Percentiles rank a stretch among this genome's conserved stretches.
Conservation (phyloP, 2,888 invertebrate species). For the Amblyjoppa fuscipennis region DNA sequence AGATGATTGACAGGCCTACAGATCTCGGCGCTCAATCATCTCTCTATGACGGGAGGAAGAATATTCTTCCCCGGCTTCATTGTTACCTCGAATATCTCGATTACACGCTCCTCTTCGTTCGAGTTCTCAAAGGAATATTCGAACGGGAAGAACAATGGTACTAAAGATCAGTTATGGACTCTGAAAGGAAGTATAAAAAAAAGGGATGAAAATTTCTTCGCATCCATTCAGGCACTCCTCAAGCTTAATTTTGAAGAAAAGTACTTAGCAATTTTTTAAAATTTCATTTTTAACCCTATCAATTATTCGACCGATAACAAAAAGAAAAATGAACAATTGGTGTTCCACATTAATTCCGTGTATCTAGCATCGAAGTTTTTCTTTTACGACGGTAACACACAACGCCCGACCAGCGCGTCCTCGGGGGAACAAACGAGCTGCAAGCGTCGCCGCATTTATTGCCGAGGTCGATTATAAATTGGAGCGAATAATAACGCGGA, state of each 20-base stretch:
- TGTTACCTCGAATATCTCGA: conserved; percentile 57
- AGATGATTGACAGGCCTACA: conserved; percentile 74
- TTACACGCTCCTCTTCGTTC: conserved; percentile 30
- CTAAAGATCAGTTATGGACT: background rate
- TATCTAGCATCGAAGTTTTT: background rate
- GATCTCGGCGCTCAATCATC: conserved; percentile 59
- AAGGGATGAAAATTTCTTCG: background rate
- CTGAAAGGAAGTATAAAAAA: background rate
- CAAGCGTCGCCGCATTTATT: conserved; percentile 61
- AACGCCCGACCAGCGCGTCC: background rate
- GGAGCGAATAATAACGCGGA: conserved; percentile 57
- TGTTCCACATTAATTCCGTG: background rate
- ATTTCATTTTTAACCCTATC: too few species aligned
- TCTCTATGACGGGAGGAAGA: conserved; percentile 59
- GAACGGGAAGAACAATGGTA: conserved; percentile 12
- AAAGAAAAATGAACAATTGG: background rate
- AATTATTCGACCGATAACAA: background rate
- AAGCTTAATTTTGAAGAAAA: too few species aligned
- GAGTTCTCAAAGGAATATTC: conserved; percentile 22
- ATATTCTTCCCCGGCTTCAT: conserved; percentile 57
- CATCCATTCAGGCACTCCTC: background rate
- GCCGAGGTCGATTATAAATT: conserved; percentile 68
- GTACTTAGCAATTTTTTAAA: too few species aligned
- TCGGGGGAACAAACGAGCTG: conserved; percentile 25
- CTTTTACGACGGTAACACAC: background rate